These are phyloP conservation scores for Pogonognathellus flavescens DNA, from an alignment of 1,140 invertebrate genomes.

Conservation along the genomic window DNA sequence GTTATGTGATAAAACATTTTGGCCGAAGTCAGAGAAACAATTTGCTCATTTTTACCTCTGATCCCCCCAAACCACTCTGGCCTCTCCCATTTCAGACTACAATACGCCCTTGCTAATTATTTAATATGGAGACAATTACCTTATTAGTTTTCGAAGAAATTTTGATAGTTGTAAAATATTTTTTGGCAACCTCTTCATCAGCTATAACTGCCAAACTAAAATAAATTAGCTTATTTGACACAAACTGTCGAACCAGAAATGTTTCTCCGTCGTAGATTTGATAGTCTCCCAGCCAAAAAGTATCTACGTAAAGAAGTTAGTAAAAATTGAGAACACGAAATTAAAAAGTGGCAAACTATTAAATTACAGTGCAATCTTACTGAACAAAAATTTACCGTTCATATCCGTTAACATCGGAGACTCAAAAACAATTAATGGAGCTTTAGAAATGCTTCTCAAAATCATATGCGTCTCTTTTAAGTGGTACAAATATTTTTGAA, in stretches of 20 bases:
- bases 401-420: not conserved
- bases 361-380: too few species aligned
- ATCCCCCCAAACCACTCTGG: too few species aligned
- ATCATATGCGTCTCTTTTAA: slow-evolving; percentile 37
- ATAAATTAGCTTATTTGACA: slow-evolving; percentile 4
- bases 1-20: too few species aligned
- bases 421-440: slow-evolving; percentile 1
- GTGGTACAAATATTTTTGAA: slow-evolving; percentile 17
- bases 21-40: too few species aligned
- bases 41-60: too few species aligned
- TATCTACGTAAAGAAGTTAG: not conserved
- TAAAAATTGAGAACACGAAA: too few species aligned
- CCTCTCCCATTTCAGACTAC: too few species aligned
- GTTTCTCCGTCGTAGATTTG: slow-evolving; percentile 22
- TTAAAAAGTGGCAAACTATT: too few species aligned
- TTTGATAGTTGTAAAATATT: slow-evolving; percentile 15
- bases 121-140: not conserved
- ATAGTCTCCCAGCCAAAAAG: slow-evolving; percentile 42
- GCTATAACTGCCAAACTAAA: slow-evolving; percentile 21
- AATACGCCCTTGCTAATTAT: not conserved
- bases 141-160: slow-evolving; percentile 12
- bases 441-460: slow-evolving; percentile 15
- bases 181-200: slow-evolving; percentile 3
- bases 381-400: not conserved
- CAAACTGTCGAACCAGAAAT: slow-evolving; percentile 27